Conservation (phyloP, 2,888 invertebrate genomes). For the Pyrrhosoma nymphula region DNA sequence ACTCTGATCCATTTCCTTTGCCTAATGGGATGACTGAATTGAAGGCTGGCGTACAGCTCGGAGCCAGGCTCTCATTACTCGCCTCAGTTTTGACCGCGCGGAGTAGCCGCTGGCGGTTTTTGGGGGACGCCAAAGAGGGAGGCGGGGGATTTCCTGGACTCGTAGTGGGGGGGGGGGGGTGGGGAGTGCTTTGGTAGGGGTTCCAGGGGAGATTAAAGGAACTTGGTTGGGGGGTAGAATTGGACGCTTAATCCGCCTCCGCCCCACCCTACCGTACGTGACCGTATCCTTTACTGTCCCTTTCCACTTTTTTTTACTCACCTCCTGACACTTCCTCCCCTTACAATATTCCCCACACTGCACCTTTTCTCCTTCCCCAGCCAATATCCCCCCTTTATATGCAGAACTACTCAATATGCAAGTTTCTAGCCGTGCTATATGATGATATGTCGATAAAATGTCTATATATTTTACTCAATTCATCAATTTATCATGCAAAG, state of each 20-base stretch:
- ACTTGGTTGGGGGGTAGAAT: background rate
- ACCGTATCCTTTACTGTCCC: background rate
- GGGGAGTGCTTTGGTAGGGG: background rate
- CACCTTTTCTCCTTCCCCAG: background rate
- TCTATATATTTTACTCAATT: too few species aligned
- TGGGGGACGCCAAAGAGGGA: background rate
- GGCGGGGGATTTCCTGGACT: background rate
- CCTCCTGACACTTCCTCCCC: too few species aligned
- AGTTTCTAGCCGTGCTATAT: too few species aligned
- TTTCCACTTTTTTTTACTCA: background rate
- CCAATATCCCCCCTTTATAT: background rate
- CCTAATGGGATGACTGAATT: background rate
- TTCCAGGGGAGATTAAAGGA: background rate
- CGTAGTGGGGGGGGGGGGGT: too few species aligned
- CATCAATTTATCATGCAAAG: too few species aligned
- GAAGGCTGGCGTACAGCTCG: too few species aligned
- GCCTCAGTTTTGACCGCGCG: constrained; percentile 23
- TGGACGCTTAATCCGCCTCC: background rate
- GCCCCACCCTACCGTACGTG: background rate
- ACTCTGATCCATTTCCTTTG: too few species aligned
- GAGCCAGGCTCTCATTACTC: background rate
- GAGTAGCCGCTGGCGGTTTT: background rate
- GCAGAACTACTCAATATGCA: too few species aligned
- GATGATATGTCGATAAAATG: too few species aligned
- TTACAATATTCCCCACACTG: background rate